These are phyloP conservation scores for Rhizomys pruinosus DNA, from an alignment of 2,113 vertebrate species.

Conservation along the genomic window DNA sequence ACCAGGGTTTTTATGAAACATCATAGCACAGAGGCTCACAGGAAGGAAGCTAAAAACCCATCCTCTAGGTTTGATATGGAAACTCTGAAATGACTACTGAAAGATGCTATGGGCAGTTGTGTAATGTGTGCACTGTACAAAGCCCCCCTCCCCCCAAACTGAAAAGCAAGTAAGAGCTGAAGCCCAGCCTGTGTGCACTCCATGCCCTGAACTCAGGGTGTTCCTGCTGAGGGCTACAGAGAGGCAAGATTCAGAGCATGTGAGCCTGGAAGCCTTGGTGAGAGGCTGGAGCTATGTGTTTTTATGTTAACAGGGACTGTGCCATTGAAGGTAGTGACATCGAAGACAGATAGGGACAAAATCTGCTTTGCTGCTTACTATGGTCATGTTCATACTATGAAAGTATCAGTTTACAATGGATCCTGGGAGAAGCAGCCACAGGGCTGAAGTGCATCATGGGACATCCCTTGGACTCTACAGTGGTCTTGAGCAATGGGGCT, in stretches of 20 bases:
- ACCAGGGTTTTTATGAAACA: not conserved
- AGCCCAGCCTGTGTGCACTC: not conserved
- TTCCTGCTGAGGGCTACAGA: not conserved
- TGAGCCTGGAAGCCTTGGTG: not conserved
- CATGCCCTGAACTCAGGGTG: no score
- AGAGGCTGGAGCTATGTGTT: not conserved
- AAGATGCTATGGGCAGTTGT: not conserved
- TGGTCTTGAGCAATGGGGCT: not conserved
- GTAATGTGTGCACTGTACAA: not conserved
- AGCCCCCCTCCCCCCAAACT: no score
- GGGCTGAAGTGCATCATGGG: not conserved
- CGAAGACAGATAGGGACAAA: not conserved
- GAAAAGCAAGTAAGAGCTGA: not conserved
- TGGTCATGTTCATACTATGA: not conserved
- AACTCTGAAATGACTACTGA: not conserved
- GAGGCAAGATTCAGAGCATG: not conserved
- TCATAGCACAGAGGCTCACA: not conserved
- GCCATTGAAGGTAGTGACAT: not conserved
- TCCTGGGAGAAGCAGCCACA: not conserved
- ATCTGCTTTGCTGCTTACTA: not conserved
- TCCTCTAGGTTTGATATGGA: not conserved
- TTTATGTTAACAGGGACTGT: accelerated
- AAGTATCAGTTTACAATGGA: not conserved
- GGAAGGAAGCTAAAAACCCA: not conserved
- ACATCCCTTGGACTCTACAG: not conserved